phyloP scores from a whole-genome alignment of 2,888 invertebrate species.

The Eueremaeus valkanovi region DNA sequence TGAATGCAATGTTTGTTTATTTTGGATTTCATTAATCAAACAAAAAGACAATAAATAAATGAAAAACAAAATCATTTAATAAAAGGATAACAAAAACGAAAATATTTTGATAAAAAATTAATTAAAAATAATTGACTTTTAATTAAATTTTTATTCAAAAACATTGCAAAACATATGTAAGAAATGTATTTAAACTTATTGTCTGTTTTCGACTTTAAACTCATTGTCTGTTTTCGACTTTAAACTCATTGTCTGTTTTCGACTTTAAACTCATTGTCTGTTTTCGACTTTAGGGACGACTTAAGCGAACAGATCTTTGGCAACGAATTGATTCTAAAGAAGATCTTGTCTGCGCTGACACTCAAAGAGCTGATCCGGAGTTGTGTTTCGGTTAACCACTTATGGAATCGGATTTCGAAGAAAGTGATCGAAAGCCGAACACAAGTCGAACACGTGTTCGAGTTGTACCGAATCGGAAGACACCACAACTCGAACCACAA shows the following conservation, averaged over 20 bases:
- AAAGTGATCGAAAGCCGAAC: conserved; percentile 23
- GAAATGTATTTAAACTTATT: too few species aligned
- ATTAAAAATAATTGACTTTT: too few species aligned
- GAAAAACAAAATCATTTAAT: too few species aligned
- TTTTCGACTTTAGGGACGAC: not conserved
- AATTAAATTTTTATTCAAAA: too few species aligned
- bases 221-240: not conserved
- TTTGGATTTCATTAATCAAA: too few species aligned
- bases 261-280: not conserved
- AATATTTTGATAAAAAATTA: too few species aligned
- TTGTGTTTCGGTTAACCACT: not conserved
- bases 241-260: not conserved
- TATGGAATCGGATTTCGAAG: not conserved
- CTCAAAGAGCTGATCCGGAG: not conserved
- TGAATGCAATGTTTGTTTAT: too few species aligned
- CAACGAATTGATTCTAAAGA: conserved; percentile 27
- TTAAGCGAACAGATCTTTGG: not conserved
- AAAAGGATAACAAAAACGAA: too few species aligned
- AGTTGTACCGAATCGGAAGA: conserved; percentile 23
- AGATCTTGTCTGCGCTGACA: conserved; percentile 2
- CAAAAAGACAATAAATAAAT: too few species aligned
- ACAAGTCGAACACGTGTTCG: not conserved
- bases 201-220: not conserved
- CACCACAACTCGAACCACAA: not conserved
- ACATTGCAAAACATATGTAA: too few species aligned